phyloP scores from a whole-genome alignment of 2,797 vertebrate genomes.

The Falco naumanni region DNA sequence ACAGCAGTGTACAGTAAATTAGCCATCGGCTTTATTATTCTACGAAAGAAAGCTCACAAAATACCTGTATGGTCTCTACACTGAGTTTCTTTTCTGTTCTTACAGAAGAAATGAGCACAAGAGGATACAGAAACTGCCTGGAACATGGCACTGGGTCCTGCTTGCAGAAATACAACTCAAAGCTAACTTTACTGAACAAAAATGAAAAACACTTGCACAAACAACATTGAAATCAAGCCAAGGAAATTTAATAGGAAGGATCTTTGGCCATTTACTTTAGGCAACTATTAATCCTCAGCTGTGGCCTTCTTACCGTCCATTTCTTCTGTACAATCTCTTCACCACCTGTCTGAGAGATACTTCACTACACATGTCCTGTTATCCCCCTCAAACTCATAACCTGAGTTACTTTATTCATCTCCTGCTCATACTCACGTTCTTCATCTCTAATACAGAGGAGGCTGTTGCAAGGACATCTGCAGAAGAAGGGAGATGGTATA shows the following conservation, averaged over 20 bases:
- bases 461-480: background rate
- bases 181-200: background rate
- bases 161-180: background rate
- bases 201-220: background rate
- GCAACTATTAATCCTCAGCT: background rate
- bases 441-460: background rate
- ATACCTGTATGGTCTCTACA: background rate
- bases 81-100: background rate
- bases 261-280: background rate
- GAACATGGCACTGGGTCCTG: background rate
- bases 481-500: background rate
- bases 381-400: background rate
- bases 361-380: background rate
- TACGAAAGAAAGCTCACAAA: background rate
- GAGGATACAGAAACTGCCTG: background rate
- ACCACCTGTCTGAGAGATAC: background rate
- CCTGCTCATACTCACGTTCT: fast-evolving
- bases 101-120: background rate
- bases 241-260: background rate
- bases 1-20: background rate
- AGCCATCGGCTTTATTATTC: background rate
- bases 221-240: background rate
- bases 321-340: background rate
- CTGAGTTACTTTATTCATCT: background rate
- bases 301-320: background rate